These are phyloP conservation scores for Propithecus coquereli DNA, from an alignment of 2,113 vertebrate species.

Conservation along the genomic window DNA sequence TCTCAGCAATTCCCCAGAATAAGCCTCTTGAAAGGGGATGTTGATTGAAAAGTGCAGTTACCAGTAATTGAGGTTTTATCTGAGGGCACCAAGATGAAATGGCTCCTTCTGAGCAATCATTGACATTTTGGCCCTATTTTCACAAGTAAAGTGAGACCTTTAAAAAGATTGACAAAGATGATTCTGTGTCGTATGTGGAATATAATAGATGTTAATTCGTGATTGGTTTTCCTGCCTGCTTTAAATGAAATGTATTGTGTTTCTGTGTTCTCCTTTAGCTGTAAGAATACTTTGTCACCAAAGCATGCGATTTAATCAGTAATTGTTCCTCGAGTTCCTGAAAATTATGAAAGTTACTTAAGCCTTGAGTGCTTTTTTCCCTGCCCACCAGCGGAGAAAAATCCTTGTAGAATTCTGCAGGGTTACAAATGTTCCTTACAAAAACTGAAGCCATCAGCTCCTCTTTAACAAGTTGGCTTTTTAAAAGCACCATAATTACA, in stretches of 20 bases:
- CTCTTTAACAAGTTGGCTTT: background rate
- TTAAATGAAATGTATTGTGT: constrained; percentile 20
- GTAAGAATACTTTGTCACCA: background rate
- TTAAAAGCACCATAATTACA: constrained; percentile 13
- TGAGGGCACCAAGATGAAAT: background rate
- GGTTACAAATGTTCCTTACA: background rate
- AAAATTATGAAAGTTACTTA: background rate
- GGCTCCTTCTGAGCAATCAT: background rate
- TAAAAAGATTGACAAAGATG: background rate
- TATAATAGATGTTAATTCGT: background rate
- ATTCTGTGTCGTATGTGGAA: background rate
- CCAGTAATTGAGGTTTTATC: background rate
- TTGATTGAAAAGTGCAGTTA: background rate
- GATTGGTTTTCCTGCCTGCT: constrained; percentile 6
- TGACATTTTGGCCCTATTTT: background rate
- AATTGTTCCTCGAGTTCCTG: constrained; percentile 23
- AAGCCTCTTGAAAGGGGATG: background rate
- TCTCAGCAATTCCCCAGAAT: background rate
- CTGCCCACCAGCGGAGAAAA: background rate
- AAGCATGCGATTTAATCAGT: background rate
- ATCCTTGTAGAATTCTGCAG: background rate
- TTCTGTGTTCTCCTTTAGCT: background rate
- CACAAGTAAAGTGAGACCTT: background rate
- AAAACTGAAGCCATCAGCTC: background rate
- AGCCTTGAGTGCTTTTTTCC: background rate